These are phyloP conservation scores for Drosophila truncata DNA, from an alignment of 1,140 invertebrate genomes.

Conservation along the genomic window DNA sequence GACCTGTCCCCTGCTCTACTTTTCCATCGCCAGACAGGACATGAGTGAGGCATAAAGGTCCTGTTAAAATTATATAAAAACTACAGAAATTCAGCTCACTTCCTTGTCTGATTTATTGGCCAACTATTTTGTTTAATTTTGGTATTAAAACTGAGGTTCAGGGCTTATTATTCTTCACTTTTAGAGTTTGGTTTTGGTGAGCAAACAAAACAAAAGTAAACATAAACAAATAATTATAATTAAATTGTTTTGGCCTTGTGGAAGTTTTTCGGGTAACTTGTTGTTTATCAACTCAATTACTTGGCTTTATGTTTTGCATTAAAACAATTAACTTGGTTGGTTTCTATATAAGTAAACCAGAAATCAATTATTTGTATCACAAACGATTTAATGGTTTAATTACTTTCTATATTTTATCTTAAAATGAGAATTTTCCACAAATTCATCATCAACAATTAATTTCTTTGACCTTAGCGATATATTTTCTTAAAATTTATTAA, in stretches of 20 bases:
- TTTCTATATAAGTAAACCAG: no score
- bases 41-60: slow-evolving; percentile 47
- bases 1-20: slow-evolving; percentile 32
- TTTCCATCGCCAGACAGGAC: slow-evolving; percentile 54
- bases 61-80: neutral
- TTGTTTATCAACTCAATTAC: neutral
- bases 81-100: slow-evolving; percentile 31
- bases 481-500: neutral
- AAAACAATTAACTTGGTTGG: neutral
- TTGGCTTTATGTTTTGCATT: neutral
- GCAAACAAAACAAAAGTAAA: neutral
- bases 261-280: neutral
- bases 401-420: neutral
- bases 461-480: neutral
- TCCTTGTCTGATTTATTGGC: slow-evolving; percentile 26
- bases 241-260: neutral
- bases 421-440: no score
- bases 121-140: slow-evolving; percentile 25
- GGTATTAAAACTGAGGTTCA: neutral
- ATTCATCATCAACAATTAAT: neutral
- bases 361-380: neutral
- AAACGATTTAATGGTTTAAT: neutral
- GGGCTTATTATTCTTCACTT: neutral
- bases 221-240: slow-evolving; percentile 6
- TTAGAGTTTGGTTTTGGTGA: neutral